Base-by-base conservation (phyloP, 2,113 vertebrate genomes). In the Anser cygnoides region DNA sequence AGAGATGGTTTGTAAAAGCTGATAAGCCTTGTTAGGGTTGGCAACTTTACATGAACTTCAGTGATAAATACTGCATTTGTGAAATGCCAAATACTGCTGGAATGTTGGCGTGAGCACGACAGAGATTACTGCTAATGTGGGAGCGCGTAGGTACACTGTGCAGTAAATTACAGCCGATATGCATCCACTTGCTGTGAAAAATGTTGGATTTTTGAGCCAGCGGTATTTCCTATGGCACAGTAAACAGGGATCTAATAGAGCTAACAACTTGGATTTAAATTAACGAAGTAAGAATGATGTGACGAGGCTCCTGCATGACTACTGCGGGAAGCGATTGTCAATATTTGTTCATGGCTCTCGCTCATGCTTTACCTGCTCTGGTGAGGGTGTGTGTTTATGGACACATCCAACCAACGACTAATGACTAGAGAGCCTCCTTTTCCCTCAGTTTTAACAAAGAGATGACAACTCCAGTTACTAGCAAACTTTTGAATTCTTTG, bases 41-140 rank as follows among this genome's bases (percentile, higher is more conserved):
- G 88, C 89, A 93, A 95, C 73, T 95, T 94, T 81, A 52, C 72
- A 67, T 87, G 97, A 98, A 96, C 95, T 96, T 95, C 95, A n/a
- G 95, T 85, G 93, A 95, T 95, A 97, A 97, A 97, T 61, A 95
- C 85, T 52, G 43, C 10, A 3, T 49, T 96, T 49, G 68, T 91
- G 95, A 96, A 96, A 95, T 86, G 93, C 87, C 95, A 97, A 93
- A 89, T 74, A 79, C 58, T 88, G 79, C 79, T 70, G 74, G 90
- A 87, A 96, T 83, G 55, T 79, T 94, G 91, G 95, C 41, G 54
- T 63, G 76, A 80, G 57, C 87, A 85, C 52, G 85, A 96, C 82
- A 73, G 92, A 97, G 94, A 96, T 94, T 74, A 74, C 63, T 92
- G 90, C 89, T 95, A 88, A 85, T 67, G 76, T 86, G 95, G 94